Percentiles rank a stretch among this genome's conserved stretches.
phyloP scores from a whole-genome alignment of 2,113 vertebrate species.

The Trochalopteron elliotii region DNA sequence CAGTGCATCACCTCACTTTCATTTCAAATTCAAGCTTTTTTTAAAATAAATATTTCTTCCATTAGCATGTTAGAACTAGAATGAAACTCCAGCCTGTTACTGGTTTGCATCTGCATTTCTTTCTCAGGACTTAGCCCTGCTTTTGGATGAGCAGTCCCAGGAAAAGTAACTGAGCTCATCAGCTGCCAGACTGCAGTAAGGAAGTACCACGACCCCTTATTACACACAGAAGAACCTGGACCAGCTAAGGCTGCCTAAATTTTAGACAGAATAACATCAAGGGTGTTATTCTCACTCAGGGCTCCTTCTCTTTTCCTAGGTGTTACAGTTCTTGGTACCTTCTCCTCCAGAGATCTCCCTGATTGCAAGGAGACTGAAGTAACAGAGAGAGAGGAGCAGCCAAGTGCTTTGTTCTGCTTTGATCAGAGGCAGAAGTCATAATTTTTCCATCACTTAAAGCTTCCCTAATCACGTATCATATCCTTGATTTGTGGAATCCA shows the following conservation, averaged over 20 bases:
- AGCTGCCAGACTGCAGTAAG: neutral
- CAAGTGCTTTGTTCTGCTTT: neutral
- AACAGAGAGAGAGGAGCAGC: neutral
- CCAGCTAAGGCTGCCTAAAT: neutral
- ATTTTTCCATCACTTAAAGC: neutral
- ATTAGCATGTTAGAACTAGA: neutral
- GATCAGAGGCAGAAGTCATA: neutral
- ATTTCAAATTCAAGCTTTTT: neutral
- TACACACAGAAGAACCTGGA: neutral
- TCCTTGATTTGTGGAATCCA: neutral
- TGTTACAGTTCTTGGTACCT: neutral
- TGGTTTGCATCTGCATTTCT: neutral
- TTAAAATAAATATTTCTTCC: neutral
- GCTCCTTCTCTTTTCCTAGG: neutral
- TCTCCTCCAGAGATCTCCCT: neutral
- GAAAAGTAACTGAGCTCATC: neutral
- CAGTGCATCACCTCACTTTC: neutral
- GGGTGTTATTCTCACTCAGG: neutral
- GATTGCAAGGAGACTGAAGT: neutral
- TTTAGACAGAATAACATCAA: neutral
- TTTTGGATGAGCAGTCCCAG: neutral
- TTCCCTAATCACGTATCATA: neutral
- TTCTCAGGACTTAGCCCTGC: neutral
- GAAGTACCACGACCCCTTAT: neutral
- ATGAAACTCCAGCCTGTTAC: neutral